A percentile compares a stretch with the other conserved stretches of the same genome.
phyloP scores from a whole-genome alignment of 2,888 invertebrate species.

The Listrodromus nycthemerus region DNA sequence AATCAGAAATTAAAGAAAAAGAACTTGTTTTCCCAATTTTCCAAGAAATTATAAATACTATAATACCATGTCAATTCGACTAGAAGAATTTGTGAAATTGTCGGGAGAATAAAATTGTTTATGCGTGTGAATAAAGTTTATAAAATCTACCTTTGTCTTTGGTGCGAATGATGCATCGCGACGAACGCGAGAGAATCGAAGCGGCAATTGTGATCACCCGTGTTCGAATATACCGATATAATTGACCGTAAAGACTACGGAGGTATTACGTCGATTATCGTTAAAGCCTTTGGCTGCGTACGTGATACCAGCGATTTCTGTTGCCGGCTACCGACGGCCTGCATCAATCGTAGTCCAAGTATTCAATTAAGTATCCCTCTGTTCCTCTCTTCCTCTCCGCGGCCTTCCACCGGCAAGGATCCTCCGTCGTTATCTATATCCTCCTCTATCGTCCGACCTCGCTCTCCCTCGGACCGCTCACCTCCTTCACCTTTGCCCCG shows the following conservation, averaged over 20 bases:
- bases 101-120: too few relatives aligned
- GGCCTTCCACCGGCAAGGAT: conserved; percentile 5
- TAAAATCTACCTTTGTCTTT: not conserved
- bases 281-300: conserved; percentile 27
- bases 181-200: conserved; percentile 1
- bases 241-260: conserved; percentile 54
- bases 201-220: conserved; percentile 15
- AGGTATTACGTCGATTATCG: conserved; percentile 49
- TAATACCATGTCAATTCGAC: too few relatives aligned
- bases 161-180: not conserved
- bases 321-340: conserved; percentile 76
- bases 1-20: too few relatives aligned
- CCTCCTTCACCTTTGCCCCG: conserved; percentile 56
- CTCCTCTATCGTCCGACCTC: conserved; percentile 13
- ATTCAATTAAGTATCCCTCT: conserved; percentile 78
- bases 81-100: too few relatives aligned
- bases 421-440: conserved; percentile 50
- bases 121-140: not conserved
- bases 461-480: conserved; percentile 16
- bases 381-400: conserved; percentile 35
- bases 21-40: too few relatives aligned
- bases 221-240: conserved; percentile 43
- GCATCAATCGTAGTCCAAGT: conserved; percentile 80
- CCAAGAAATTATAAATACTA: too few relatives aligned
- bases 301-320: conserved; percentile 10